Conservation (phyloP, 2,113 vertebrate genomes). For the Mus pahari region DNA sequence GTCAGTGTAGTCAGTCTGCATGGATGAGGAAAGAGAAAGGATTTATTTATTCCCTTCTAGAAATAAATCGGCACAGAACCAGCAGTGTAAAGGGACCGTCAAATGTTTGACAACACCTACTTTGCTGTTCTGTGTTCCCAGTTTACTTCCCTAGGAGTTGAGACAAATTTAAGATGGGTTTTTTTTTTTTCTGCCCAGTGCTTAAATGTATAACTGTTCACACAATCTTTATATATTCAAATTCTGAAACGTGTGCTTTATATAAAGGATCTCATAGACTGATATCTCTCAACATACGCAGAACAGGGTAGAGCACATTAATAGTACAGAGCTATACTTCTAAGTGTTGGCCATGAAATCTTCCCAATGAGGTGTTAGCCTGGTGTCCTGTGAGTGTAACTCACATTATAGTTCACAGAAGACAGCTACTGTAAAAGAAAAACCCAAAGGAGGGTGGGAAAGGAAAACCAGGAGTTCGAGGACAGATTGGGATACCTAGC, state of each 20-base stretch:
- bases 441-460: background rate
- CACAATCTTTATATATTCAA: background rate
- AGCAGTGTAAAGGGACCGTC: background rate
- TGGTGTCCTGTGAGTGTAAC: background rate
- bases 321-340: background rate
- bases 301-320: background rate
- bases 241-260: background rate
- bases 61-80: background rate
- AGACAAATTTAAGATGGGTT: background rate
- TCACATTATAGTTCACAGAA: background rate
- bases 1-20: background rate
- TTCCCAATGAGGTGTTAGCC: background rate
- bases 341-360: background rate
- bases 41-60: background rate
- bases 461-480: background rate
- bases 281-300: background rate
- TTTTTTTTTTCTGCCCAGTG: background rate
- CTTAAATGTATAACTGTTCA: background rate
- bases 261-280: background rate
- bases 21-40: background rate
- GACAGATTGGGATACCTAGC: background rate
- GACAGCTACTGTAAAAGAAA: background rate
- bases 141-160: background rate
- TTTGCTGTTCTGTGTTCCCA: background rate
- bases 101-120: background rate